A percentile compares a stretch with the other conserved stretches of the same genome.
phyloP scores from a whole-genome alignment of 2,888 invertebrate genomes.

The Noctuana brunneofusca region DNA sequence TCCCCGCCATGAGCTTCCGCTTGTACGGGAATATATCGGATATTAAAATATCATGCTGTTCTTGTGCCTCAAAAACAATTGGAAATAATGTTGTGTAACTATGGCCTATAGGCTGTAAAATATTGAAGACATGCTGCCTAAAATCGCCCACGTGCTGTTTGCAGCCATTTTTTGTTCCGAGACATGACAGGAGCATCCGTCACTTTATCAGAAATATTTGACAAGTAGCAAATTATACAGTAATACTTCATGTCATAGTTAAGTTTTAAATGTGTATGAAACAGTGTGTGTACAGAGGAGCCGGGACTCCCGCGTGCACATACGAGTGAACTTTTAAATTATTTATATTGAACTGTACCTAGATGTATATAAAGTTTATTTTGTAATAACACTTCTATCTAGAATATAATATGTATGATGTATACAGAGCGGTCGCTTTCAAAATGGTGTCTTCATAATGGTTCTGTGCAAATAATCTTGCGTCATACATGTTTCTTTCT shows the following conservation, averaged over 20 bases:
- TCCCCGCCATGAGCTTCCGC: too few species aligned
- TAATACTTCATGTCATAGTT: not conserved
- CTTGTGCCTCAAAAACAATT: too few species aligned
- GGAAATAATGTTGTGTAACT: too few species aligned
- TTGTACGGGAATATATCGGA: too few species aligned
- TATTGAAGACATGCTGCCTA: too few species aligned
- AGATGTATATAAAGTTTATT: constrained; percentile 62
- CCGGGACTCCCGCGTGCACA: constrained; percentile 36
- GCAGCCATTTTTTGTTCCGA: not conserved
- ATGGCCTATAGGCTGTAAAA: too few species aligned
- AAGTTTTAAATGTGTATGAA: constrained; percentile 13
- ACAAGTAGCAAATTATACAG: not conserved
- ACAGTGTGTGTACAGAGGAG: not conserved
- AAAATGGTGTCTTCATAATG: constrained; percentile 26
- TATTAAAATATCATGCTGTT: too few species aligned
- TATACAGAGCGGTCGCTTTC: constrained; percentile 33
- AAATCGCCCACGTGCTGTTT: too few species aligned
- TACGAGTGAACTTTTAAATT: constrained; percentile 45
- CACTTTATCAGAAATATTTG: not conserved
- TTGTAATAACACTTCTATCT: constrained; percentile 46
- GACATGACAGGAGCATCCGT: not conserved
- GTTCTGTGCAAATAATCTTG: constrained; percentile 13
- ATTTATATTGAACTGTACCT: constrained; percentile 48
- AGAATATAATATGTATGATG: constrained; percentile 13
- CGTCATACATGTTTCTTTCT: not conserved